Base-by-base conservation (phyloP, 2,888 invertebrate species). In the Orthosia incerta region DNA sequence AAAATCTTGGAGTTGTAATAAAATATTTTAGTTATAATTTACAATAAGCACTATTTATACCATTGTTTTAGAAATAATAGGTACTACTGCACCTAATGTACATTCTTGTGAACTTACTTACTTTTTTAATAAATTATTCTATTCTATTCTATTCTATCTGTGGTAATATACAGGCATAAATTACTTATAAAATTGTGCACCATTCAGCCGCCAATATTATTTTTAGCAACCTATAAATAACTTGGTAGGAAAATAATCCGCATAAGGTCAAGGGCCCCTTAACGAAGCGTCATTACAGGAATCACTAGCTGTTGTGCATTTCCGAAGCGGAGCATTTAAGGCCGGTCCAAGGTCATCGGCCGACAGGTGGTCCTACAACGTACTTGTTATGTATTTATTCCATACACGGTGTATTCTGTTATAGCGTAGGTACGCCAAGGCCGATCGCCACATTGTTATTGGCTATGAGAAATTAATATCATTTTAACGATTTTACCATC, bases 271-370 rank as follows among this genome's bases (percentile, higher is more conserved):
- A 86, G 79, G 70, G 72, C 72, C 84, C 65, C 23, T 23, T 70
- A 71, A 79, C 62, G 61, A 81, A 62, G 71, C 26, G 77, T 71
- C 67, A 77, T 84, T 84, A 86, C 67, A 71, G 64, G 64, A 84
- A 80, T 60, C 50, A 78, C 50, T 71, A 59, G 73, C 65, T 77
- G 66, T 78, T 74, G 69, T 85, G 86, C 79, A 85, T 85, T 87
- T 87, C 83, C 79, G 77, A 86, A 81, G 78, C 87, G 72, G 62
- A 71, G 78, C 64, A 82, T 68, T 80, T 77, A 75, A 75, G 86
- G 79, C 64, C 72, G 76, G 61, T 69, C 59, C 86, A 85, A 86
- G 86, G 86, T 74, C 87, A 76, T 39, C 66, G 76, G 57, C 76
- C 70, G 81, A 65, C 87, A 86, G 86, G 83, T 86, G 87, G 71